These are phyloP conservation scores for Drosophila prosaltans DNA, from an alignment of 1,140 invertebrate genomes.

Conservation along the genomic window DNA sequence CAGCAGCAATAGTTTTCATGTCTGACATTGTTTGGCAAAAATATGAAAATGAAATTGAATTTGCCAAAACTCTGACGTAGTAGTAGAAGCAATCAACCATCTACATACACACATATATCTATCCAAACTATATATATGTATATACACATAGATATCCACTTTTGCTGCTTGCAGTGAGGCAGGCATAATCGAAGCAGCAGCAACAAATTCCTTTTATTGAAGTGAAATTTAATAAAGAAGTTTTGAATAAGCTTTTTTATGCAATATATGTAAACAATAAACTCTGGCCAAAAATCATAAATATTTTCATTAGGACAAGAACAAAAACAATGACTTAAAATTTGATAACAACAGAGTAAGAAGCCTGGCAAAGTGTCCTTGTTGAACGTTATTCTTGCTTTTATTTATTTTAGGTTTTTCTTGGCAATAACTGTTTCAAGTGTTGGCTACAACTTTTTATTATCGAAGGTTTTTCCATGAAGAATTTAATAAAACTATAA, in stretches of 20 bases:
- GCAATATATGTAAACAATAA: slow-evolving; percentile 73
- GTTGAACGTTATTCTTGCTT: slow-evolving; percentile 48
- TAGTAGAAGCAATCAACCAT: slow-evolving; percentile 34
- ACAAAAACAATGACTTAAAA: slow-evolving; percentile 31
- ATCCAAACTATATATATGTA: not conserved
- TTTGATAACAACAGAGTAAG: not conserved
- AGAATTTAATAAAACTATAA: slow-evolving; percentile 62
- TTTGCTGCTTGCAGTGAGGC: slow-evolving; percentile 1
- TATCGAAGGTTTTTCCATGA: slow-evolving; percentile 48
- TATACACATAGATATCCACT: slow-evolving; percentile 15
- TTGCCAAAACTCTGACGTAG: slow-evolving; percentile 33
- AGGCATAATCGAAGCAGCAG: slow-evolving; percentile 49
- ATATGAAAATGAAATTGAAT: slow-evolving; percentile 44
- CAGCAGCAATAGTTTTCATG: slow-evolving; percentile 19
- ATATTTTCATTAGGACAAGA: slow-evolving; percentile 65
- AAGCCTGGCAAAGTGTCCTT: slow-evolving; percentile 39
- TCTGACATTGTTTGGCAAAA: slow-evolving; percentile 44
- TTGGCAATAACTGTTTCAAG: slow-evolving; percentile 56
- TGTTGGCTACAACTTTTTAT: slow-evolving; percentile 60
- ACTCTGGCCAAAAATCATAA: slow-evolving; percentile 60
- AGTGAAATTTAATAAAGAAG: slow-evolving; percentile 73
- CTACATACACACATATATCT: slow-evolving; percentile 29
- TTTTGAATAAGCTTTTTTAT: slow-evolving; percentile 62
- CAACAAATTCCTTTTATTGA: slow-evolving; percentile 67
- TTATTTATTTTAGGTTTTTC: slow-evolving; percentile 44